Conservation (phyloP, 2,888 invertebrate species). For the Leptogaster cylindrica region DNA sequence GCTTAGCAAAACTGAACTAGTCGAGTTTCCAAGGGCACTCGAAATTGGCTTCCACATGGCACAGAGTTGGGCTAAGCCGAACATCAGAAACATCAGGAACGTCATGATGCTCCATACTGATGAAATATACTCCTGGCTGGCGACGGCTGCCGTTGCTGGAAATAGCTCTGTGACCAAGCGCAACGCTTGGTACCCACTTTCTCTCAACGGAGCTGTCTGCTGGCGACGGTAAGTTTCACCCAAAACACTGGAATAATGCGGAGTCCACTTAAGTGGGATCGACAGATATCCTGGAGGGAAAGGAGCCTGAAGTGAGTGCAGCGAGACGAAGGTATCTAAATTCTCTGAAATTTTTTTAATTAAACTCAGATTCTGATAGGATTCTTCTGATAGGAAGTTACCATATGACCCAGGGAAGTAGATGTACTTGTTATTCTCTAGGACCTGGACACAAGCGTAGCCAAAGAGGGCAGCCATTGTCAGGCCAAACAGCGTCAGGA, state of each 20-base stretch:
- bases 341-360: conserved; percentile 67
- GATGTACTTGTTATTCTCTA: conserved; percentile 74
- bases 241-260: conserved; percentile 59
- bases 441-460: conserved; percentile 80
- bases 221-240: conserved; percentile 58
- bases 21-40: conserved; percentile 77
- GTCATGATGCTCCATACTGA: conserved; percentile 89
- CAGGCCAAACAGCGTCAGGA: conserved; percentile 77
- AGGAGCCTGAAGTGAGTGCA: conserved; percentile 68
- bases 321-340: conserved; percentile 73
- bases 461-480: conserved; percentile 80
- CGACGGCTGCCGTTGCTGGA: conserved; percentile 80
- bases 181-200: conserved; percentile 83
- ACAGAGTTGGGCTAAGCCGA: conserved; percentile 86
- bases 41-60: conserved; percentile 93
- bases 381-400: conserved; percentile 61
- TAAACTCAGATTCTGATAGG: no score
- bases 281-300: conserved; percentile 67
- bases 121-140: conserved; percentile 77
- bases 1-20: conserved; percentile 75
- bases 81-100: conserved; percentile 82
- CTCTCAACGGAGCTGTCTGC: conserved; percentile 60
- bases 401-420: conserved; percentile 87
- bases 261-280: conserved; percentile 60
- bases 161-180: conserved; percentile 89